Base-by-base conservation (phyloP, 2,113 vertebrate species). In the Heliornis fulica region DNA sequence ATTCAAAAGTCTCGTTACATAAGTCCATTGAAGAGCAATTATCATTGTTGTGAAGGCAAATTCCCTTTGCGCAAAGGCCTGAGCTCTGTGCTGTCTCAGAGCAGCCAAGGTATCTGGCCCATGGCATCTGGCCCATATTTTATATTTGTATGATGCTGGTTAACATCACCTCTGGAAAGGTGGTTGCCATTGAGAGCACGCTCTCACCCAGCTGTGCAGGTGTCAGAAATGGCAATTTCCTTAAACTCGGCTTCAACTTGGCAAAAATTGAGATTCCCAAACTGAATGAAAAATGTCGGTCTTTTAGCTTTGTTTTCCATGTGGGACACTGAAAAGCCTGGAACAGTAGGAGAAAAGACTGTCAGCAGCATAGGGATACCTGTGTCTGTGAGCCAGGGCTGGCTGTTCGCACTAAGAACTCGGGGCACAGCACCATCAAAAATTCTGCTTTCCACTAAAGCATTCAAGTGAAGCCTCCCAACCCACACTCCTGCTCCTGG, bases 21-120 rank as follows among this genome's bases (percentile, higher is more conserved):
- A 95, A 96, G 90, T 40, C 76, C 68, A 53, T 61, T 2, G 5
- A 74, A 82, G 85, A 94, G 89, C 89, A 81, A 71, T 92, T 88
- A 93, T 57, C 43, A 28, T 80, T 40, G 82, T 50, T 92, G 79
- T 26, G 56, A 76, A 83, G 60, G 31, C 54, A 60, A 93, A 83
- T 75, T 89, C 53, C 46, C 51, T 85, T 50, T 86, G 82, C 5
- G n/a, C 83, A 86, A 74, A 70, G 57, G 40, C 21, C 36, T 75
- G 70, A 7, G 46, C 70, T 68, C 74, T 78, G 89, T 31, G 0
- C 76, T 7, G 59, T 20, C 56, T 69, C 34, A 12, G 8, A 80
- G 79, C 63, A 86, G 90, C 88, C 64, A 5, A 70, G 26, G 51
- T 14, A 40, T 41, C 25, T 15, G 57, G 13, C 36, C 34, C 32